phyloP scores from a whole-genome alignment of 2,888 invertebrate species.

The Aphidius colemani region DNA sequence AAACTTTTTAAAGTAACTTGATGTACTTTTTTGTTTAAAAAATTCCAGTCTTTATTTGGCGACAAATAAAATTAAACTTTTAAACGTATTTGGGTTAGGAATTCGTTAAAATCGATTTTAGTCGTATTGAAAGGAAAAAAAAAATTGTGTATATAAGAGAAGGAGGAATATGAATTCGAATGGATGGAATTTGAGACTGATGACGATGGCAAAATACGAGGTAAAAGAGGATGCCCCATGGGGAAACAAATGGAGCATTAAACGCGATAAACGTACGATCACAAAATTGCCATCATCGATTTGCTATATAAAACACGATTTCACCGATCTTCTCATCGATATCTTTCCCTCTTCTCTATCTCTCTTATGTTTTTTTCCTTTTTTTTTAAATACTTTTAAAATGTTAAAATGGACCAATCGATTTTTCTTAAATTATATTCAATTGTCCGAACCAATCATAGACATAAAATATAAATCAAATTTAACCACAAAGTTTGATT shows the following conservation, averaged over 20 bases:
- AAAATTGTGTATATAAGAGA: constrained; percentile 7
- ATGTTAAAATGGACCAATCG: constrained; percentile 28
- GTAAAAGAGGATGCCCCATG: constrained; percentile 32
- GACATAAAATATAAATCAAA: too few species aligned
- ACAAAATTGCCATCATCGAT: constrained; percentile 44
- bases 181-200: constrained; percentile 8
- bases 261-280: constrained; percentile 41
- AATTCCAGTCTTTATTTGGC: too few species aligned
- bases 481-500: too few species aligned
- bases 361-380: constrained; percentile 26
- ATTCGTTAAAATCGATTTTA: too few species aligned
- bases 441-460: too few species aligned
- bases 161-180: constrained; percentile 11
- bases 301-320: constrained; percentile 35
- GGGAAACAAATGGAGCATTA: constrained; percentile 47
- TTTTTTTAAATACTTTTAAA: background rate
- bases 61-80: too few species aligned
- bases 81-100: too few species aligned
- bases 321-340: constrained; percentile 27
- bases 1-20: background rate
- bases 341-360: constrained; percentile 10
- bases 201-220: constrained; percentile 1
- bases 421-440: constrained; percentile 32
- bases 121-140: background rate
- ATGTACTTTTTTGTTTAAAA: background rate